Percentiles rank a stretch among this genome's conserved stretches.
These are phyloP conservation scores for Smittia aterrima DNA, from an alignment of 2,888 invertebrate genomes.

Conservation along the genomic window DNA sequence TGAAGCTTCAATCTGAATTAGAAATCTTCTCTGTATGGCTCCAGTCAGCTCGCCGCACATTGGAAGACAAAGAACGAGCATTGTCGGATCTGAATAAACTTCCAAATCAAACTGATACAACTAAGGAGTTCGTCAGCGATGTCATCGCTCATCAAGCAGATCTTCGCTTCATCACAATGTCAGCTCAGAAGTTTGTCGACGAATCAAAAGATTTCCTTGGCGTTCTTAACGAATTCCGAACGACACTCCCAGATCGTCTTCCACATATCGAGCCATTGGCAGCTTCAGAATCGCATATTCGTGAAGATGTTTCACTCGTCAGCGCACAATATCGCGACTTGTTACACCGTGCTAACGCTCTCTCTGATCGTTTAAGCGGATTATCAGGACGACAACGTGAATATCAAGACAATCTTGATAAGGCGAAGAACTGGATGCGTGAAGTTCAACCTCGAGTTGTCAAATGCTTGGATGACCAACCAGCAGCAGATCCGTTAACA, in stretches of 20 bases:
- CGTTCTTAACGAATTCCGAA: slow-evolving; percentile 82
- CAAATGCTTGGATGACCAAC: slow-evolving; percentile 73
- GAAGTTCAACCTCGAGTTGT: slow-evolving; percentile 72
- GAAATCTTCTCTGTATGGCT: slow-evolving; percentile 81
- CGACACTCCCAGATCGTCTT: slow-evolving; percentile 76
- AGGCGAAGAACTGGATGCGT: slow-evolving; percentile 74
- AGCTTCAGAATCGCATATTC: slow-evolving; percentile 71
- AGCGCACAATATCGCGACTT: slow-evolving; percentile 79
- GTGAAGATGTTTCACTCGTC: slow-evolving; percentile 74
- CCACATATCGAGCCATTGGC: slow-evolving; percentile 71
- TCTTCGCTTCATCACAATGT: slow-evolving; percentile 91
- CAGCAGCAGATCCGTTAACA: slow-evolving; percentile 81
- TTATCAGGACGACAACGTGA: slow-evolving; percentile 75
- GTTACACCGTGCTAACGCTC: slow-evolving; percentile 73
- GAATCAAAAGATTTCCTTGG: slow-evolving; percentile 89
- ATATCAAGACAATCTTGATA: slow-evolving; percentile 79
- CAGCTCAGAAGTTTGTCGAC: slow-evolving; percentile 93
- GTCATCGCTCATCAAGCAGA: slow-evolving; percentile 96
- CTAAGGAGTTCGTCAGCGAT: slow-evolving; percentile 85
- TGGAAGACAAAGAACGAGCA: slow-evolving; percentile 83
- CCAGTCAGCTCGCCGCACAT: slow-evolving; percentile 71
- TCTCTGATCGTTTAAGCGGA: slow-evolving; percentile 78
- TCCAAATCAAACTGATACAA: slow-evolving; percentile 71
- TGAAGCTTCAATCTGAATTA: slow-evolving; percentile 78
- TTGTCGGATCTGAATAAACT: slow-evolving; percentile 73